Evolutionary conservation across 2,113 vertebrate genomes (phyloP).

Genomic region (Mus pahari): DNA sequence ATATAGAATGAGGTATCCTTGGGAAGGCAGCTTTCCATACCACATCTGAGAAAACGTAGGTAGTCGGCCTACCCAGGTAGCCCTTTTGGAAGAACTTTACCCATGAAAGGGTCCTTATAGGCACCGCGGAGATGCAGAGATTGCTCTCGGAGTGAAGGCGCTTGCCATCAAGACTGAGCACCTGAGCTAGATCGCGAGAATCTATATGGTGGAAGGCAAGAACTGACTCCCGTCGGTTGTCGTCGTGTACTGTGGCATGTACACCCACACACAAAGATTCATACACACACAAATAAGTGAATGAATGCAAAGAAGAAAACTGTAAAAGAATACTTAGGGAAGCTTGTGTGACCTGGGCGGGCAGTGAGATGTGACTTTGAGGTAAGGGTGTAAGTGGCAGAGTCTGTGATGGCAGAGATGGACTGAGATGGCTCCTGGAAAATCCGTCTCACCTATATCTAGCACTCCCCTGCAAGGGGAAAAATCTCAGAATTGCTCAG

Average conservation of each 20-base stretch:
- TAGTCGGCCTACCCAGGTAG: background rate
- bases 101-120: background rate
- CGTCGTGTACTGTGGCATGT: background rate
- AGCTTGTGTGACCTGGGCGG: background rate
- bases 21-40: background rate
- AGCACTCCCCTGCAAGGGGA: background rate
- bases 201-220: background rate
- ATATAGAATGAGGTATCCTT: background rate
- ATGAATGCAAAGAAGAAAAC: background rate
- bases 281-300: background rate
- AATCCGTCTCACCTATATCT: background rate
- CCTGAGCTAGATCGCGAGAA: background rate
- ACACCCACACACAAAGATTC: background rate
- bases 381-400: background rate
- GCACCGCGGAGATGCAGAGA: background rate
- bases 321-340: background rate
- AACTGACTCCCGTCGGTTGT: background rate
- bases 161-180: background rate
- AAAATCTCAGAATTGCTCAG: background rate
- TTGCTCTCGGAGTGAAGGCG: background rate
- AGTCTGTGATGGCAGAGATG: background rate
- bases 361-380: background rate
- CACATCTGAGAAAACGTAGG: background rate
- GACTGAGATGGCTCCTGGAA: background rate
- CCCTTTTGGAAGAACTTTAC: background rate